These are phyloP conservation scores for Cryptomyrus ogoouensis DNA, from an alignment of 2,113 vertebrate genomes.

Conservation along the genomic window DNA sequence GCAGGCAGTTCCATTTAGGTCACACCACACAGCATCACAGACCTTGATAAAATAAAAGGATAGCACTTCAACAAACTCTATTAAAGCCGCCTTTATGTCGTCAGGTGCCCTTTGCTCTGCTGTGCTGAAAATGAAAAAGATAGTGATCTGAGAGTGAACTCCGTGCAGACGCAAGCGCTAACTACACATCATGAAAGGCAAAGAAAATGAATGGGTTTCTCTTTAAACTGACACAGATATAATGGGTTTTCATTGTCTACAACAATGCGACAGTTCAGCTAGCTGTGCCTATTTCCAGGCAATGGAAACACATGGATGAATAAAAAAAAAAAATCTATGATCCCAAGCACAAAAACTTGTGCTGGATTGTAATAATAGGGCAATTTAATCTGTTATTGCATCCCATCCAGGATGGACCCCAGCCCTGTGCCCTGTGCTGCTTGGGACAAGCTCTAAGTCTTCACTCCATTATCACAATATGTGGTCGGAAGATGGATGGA, in stretches of 20 bases:
- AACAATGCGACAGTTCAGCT: slow-evolving; percentile 1
- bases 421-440: background rate
- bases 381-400: background rate
- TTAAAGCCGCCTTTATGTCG: background rate
- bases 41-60: background rate
- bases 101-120: background rate
- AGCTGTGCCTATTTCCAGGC: background rate
- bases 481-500: background rate
- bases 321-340: background rate
- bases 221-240: slow-evolving; percentile 4
- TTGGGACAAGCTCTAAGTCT: background rate
- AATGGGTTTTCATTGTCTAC: slow-evolving; percentile 26
- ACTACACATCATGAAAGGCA: slow-evolving; percentile 18
- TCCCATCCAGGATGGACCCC: background rate
- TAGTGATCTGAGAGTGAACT: background rate
- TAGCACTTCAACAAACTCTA: background rate
- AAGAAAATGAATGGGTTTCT: slow-evolving; percentile 24
- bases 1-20: background rate
- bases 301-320: background rate
- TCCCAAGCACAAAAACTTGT: background rate
- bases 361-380: background rate
- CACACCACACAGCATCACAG: background rate
- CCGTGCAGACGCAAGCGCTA: background rate
- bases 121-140: background rate
- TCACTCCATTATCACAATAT: background rate